These are phyloP conservation scores for Ceratotherium simum DNA, from an alignment of 2,113 vertebrate genomes.

Conservation along the genomic window DNA sequence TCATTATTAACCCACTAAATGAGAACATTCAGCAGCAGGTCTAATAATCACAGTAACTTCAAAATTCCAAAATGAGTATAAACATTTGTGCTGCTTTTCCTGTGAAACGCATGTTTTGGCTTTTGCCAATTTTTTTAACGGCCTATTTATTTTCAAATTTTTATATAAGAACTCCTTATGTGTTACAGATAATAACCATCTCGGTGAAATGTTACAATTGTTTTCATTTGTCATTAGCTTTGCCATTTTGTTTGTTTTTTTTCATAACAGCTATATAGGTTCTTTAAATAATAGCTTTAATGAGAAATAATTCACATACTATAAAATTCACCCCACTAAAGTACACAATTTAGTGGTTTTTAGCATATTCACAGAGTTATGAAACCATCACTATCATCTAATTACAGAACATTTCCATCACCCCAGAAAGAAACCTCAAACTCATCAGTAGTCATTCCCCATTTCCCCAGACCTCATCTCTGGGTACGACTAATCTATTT, in stretches of 20 bases:
- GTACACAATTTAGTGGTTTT: background rate
- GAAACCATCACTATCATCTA: background rate
- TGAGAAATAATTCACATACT: background rate
- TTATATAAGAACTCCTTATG: background rate
- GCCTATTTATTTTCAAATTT: background rate
- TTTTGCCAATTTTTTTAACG: slow-evolving; percentile 19
- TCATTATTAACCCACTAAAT: background rate
- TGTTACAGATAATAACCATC: background rate
- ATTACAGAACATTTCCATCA: background rate
- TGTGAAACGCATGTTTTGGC: background rate
- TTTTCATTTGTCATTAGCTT: slow-evolving; percentile 17
- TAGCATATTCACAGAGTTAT: background rate
- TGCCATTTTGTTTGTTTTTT: background rate
- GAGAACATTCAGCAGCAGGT: background rate
- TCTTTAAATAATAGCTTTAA: background rate
- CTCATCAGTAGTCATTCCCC: background rate
- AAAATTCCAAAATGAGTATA: background rate
- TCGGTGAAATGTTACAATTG: background rate
- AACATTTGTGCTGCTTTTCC: background rate
- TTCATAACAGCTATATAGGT: background rate
- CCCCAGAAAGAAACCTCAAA: background rate
- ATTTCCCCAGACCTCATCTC: background rate
- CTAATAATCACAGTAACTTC: background rate
- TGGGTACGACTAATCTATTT: background rate
- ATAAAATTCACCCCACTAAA: background rate